Base-by-base conservation (phyloP, 1,140 invertebrate species). In the Pteromalus puparum region DNA sequence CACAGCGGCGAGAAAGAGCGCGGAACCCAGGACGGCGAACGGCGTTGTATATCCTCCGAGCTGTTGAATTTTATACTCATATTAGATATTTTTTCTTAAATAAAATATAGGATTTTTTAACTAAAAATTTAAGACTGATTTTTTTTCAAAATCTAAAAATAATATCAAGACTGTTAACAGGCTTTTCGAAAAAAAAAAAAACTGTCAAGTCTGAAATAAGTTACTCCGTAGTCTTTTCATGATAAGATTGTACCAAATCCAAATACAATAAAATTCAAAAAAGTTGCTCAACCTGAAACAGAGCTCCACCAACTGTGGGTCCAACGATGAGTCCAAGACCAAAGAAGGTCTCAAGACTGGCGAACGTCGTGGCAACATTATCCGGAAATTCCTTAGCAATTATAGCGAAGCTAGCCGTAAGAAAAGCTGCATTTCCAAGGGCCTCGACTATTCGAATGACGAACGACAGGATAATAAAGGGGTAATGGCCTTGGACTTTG, bases 371-470 rank as follows among this genome's bases (percentile, higher is more conserved):
- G 0, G 97, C 97, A 0, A 99, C 96, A 88, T 97, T 96, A 81
- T 97, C 94, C 0, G 98, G 97, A 93, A 99, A 99, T 92, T 98
- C 97, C 91, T 96, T 96, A n/a, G 98, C 97, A 73, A 98, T 97
- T 78, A 99, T 98, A 1, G 98, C 97, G 93, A 98, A 99, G 87
- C 96, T 96, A 1, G 98, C 97, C 2, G 98, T 99, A 2, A 98
- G 94, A 92, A 98, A 98, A 3, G 97, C 97, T 0, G 98, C 97
- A 89, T 98, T 97, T 30, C 98, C 98, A 92, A 98, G 93, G 0
- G 98, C 98, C 92, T 99, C 98, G n/a, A 98, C 91, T 84, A 97
- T 97, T 85, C 98, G 94, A 80, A 98, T 96, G 1, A 96, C 87
- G 91, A 99, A 98, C 85, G 97, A 98, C 76, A 98, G 93, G 13